phyloP scores from a whole-genome alignment of 2,113 vertebrate species.

The Sisor rabdophorus region DNA sequence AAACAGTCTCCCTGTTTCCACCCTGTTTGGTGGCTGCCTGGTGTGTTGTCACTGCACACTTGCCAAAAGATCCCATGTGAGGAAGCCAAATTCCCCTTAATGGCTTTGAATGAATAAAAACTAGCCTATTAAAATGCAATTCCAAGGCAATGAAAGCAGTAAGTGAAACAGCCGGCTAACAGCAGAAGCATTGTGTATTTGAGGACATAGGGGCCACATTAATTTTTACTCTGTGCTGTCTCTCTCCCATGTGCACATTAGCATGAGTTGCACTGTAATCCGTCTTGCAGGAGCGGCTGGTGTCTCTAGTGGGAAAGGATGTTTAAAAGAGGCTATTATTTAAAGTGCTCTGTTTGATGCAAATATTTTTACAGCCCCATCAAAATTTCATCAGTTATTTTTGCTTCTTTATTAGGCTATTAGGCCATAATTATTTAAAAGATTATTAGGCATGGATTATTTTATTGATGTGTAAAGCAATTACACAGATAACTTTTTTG shows the following conservation, averaged over 20 bases:
- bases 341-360: slow-evolving; percentile 52
- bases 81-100: slow-evolving; percentile 78
- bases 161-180: slow-evolving; percentile 72
- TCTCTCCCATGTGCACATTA: slow-evolving; percentile 81
- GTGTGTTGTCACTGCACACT: slow-evolving; percentile 51
- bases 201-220: slow-evolving; percentile 77
- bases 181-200: slow-evolving; percentile 70
- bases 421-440: slow-evolving; percentile 11
- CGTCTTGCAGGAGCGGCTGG: slow-evolving; percentile 73
- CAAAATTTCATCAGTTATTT: slow-evolving; percentile 33
- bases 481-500: not conserved
- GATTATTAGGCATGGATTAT: slow-evolving; percentile 3
- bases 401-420: slow-evolving; percentile 23
- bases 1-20: slow-evolving; percentile 11
- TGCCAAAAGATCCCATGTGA: slow-evolving; percentile 63
- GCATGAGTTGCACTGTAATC: slow-evolving; percentile 74
- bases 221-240: slow-evolving; percentile 74
- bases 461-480: not conserved
- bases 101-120: slow-evolving; percentile 78
- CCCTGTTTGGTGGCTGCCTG: slow-evolving; percentile 37
- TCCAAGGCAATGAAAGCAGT: slow-evolving; percentile 77
- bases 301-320: slow-evolving; percentile 69
- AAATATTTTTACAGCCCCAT: slow-evolving; percentile 30
- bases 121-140: slow-evolving; percentile 81
- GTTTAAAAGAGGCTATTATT: slow-evolving; percentile 59